Evolutionary conservation across 30 jellyfish, hydroid and myxozoan species (phyloP).

Genomic region (Chrysaora quinquecirrha): DNA sequence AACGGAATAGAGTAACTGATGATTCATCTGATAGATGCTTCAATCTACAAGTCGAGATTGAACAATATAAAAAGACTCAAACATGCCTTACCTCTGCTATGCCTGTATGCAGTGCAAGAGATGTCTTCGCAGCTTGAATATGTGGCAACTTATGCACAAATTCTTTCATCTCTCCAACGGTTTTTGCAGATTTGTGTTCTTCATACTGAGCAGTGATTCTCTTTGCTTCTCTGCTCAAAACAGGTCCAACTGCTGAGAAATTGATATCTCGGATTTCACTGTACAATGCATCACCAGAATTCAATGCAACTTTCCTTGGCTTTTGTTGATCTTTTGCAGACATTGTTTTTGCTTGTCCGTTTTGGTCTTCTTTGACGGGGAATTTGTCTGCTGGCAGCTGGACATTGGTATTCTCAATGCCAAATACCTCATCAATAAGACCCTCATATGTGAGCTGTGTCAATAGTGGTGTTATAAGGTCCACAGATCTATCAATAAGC

Average conservation of each 20-base stretch:
- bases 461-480: slow-evolving; percentile 91
- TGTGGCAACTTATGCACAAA: slow-evolving; percentile 96
- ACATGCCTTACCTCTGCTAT: slow-evolving; percentile 75
- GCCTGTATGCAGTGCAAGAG: slow-evolving; percentile 83
- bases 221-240: slow-evolving; percentile 92
- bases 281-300: slow-evolving; percentile 85
- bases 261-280: slow-evolving; percentile 90
- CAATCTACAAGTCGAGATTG: no score
- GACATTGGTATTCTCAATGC: slow-evolving; percentile 83
- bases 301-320: slow-evolving; percentile 74
- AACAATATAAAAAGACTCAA: no score
- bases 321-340: slow-evolving; percentile 70
- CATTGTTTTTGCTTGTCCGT: slow-evolving; percentile 14
- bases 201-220: slow-evolving; percentile 95
- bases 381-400: slow-evolving; percentile 88
- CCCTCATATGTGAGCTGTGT: slow-evolving; percentile 98
- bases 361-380: slow-evolving; percentile 80
- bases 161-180: slow-evolving; percentile 97
- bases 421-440: slow-evolving; percentile 83
- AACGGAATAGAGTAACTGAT: no score
- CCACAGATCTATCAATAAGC: slow-evolving; percentile 91
- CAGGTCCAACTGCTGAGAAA: slow-evolving; percentile 97
- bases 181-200: slow-evolving; percentile 96
- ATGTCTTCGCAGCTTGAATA: slow-evolving; percentile 91
- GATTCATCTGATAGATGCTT: no score